Conservation (phyloP, 2,113 vertebrate species). For the Corydoras sp. region DNA sequence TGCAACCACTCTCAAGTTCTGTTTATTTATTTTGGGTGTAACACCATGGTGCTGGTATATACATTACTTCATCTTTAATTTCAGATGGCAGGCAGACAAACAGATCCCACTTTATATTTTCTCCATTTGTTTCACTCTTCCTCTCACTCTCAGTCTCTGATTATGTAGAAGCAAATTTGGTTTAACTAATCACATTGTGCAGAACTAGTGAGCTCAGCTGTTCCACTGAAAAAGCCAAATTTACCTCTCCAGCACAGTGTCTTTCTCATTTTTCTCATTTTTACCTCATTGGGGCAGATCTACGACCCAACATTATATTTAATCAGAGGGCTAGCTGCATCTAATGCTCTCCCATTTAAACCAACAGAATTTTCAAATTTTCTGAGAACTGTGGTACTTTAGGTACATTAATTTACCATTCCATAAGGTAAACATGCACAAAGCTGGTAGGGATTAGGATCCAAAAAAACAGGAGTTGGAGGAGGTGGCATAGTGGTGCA, state of each 20-base stretch:
- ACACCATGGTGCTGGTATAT: conserved; percentile 63
- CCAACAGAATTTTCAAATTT: conserved; percentile 1
- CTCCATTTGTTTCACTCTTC: conserved; percentile 19
- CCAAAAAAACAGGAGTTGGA: no score
- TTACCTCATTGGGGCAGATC: conserved; percentile 26
- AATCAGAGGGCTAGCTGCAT: conserved; percentile 26
- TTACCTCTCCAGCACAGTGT: conserved; percentile 45
- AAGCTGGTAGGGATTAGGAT: no score
- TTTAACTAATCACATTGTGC: conserved; percentile 57
- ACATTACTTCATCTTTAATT: conserved; percentile 51
- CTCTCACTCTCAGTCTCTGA: conserved; percentile 24
- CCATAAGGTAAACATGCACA: no score
- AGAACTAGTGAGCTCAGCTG: conserved; percentile 57
- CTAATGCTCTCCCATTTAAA: conserved; percentile 31
- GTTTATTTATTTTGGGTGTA: conserved; percentile 71
- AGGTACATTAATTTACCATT: no score
- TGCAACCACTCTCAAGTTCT: conserved; percentile 39
- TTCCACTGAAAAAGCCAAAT: conserved; percentile 59
- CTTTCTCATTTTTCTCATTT: conserved; percentile 41
- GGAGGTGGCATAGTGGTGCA: no score
- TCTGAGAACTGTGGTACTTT: not conserved
- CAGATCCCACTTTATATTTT: conserved; percentile 36
- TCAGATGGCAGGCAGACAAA: conserved; percentile 52
- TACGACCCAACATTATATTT: conserved; percentile 11
- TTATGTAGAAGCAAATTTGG: conserved; percentile 37